Evolutionary conservation across 2,888 invertebrate species (phyloP), one percentile per base, ranked within the genome.

Genomic region (Drosophila acutilabella): DNA sequence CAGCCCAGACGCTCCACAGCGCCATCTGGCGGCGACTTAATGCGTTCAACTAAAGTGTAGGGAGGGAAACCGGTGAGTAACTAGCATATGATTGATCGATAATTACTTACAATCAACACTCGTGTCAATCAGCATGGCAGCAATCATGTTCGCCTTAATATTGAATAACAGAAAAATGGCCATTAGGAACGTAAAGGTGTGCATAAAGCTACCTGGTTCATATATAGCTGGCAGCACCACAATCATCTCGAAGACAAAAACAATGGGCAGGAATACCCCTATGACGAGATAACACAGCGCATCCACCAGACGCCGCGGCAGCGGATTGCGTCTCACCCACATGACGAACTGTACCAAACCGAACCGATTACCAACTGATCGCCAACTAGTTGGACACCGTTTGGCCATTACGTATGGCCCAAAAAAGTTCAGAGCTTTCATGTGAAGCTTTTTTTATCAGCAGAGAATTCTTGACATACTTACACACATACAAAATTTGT

Each of bases 91-190:
- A 36, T 36, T 30, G 20, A n/a, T 26, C 8, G 2, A 13, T 2
- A 18, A 8, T 14, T 30, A 77, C 80, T 93, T 89, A 90, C 94
- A 94, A 89, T 93, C 93, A 78, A 96, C 96, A 88, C 96, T 96
- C 16, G 96, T 96, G 83, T 98, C 96, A 52, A 95, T 94, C 75
- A 96, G 92, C 87, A 97, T 94, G 33, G 96, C 94, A 83, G 95
- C 96, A 36, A 96, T 93, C 89, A 96, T 94, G 89, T 97, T 98
- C 3, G 96, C 95, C 69, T 96, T 93, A 36, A 97, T 94, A 89
- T 98, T 98, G 51, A 95, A 92, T 86, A 97, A 93, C 3, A 98
- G 92, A 90, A 96, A 97, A 62, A 94, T 94, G 53, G 96, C 96
- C 81, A 94, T 91, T 7, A 93, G 86, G 80, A 95, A 95, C 90